These are phyloP conservation scores for Barnardius zonarius DNA, from an alignment of 2,113 vertebrate genomes.

Conservation along the genomic window DNA sequence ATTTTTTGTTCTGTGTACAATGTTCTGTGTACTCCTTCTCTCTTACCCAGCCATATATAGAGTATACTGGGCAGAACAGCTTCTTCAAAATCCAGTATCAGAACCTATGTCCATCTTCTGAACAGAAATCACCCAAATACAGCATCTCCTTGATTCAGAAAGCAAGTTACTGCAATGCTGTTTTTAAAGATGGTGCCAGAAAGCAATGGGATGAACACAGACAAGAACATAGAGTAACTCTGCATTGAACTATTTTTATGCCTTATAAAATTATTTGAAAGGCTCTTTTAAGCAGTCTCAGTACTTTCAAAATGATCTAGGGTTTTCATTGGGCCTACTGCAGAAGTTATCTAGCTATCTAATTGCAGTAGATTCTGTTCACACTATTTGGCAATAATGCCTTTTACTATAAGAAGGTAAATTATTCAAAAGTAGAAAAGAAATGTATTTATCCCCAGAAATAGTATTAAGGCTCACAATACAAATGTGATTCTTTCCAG, in stretches of 20 bases:
- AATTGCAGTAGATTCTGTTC: constrained; percentile 13
- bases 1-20: background rate
- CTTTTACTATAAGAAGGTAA: background rate
- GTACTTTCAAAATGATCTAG: background rate
- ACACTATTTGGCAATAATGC: background rate
- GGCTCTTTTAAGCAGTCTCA: background rate
- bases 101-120: background rate
- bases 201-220: background rate
- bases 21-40: background rate
- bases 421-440: constrained; percentile 19
- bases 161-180: background rate
- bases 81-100: background rate
- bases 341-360: background rate
- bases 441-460: constrained; percentile 16
- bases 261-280: background rate
- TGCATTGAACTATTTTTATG: background rate
- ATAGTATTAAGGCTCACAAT: background rate
- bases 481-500: background rate
- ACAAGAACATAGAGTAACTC: background rate
- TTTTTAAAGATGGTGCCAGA: background rate
- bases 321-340: background rate
- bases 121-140: accelerated
- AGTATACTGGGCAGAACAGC: background rate
- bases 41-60: background rate
- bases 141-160: background rate